phyloP scores from a whole-genome alignment of 2,797 vertebrate genomes.

The Dicrostonyx torquatus region DNA sequence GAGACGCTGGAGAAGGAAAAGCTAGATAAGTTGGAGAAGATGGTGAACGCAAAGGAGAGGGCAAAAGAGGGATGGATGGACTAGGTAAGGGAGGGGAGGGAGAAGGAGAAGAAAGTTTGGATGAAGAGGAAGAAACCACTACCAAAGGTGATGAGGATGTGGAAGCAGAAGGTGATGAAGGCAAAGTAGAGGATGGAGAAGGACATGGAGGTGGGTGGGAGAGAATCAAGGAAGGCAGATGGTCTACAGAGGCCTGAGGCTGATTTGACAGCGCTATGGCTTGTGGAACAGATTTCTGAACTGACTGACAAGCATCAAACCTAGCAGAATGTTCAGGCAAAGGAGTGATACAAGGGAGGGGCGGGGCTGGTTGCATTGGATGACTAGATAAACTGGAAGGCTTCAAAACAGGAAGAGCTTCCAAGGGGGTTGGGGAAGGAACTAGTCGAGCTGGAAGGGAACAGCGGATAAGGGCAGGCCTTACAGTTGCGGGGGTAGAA shows the following conservation, averaged over 20 bases:
- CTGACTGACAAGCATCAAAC: constrained; percentile 43
- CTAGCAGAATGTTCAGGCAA: constrained; percentile 43
- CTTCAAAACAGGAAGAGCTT: constrained; percentile 63
- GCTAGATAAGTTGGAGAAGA: constrained; percentile 63
- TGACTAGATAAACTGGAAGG: constrained; percentile 54
- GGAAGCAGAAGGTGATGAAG: constrained; percentile 36
- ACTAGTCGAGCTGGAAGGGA: constrained; percentile 72
- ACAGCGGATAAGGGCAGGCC: constrained; percentile 59
- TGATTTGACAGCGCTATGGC: constrained; percentile 18
- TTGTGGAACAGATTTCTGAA: constrained; percentile 44
- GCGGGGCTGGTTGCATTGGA: constrained; percentile 1
- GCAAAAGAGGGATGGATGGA: background rate
- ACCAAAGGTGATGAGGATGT: constrained; percentile 38
- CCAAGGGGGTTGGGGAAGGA: constrained; percentile 56
- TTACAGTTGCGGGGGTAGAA: constrained; percentile 45
- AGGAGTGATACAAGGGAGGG: constrained; percentile 25
- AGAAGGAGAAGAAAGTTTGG: constrained; percentile 29
- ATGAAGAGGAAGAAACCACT: constrained; percentile 41
- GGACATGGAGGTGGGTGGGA: background rate
- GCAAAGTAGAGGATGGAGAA: constrained; percentile 57
- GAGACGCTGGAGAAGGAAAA: constrained; percentile 60
- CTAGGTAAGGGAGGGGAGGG: background rate
- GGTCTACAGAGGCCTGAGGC: constrained; percentile 17
- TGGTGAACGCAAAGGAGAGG: constrained; percentile 63
- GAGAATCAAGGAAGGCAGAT: background rate